Percentiles rank a stretch among this genome's conserved stretches.
Evolutionary conservation across 2,797 vertebrate species (phyloP).

Genomic region (Chromobotia macracanthus): DNA sequence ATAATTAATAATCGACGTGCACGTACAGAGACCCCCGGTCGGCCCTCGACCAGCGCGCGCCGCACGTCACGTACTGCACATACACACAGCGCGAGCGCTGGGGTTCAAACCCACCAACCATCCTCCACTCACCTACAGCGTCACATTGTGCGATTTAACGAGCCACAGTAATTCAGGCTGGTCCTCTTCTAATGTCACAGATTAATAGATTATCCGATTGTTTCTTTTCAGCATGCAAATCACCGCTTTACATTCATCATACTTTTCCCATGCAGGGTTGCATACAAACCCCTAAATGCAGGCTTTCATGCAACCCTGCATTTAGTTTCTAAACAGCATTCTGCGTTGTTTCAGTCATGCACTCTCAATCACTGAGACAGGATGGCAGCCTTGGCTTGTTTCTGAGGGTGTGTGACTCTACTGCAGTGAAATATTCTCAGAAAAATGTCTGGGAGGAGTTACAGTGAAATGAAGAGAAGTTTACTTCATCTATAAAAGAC

Average conservation of each 20-base stretch:
- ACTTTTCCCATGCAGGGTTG: too few relatives aligned
- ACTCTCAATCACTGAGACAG: background rate
- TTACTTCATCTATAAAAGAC: background rate
- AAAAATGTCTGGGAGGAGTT: conserved; percentile 46
- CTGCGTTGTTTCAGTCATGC: background rate
- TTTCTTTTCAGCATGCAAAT: too few relatives aligned
- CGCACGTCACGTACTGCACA: conserved; percentile 56
- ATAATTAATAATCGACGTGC: background rate
- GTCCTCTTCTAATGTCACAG: too few relatives aligned
- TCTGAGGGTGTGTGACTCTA: background rate
- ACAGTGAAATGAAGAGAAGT: too few relatives aligned
- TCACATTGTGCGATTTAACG: too few relatives aligned
- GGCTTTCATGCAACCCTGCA: too few relatives aligned
- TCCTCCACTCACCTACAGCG: too few relatives aligned
- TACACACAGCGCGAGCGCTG: background rate
- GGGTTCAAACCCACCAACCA: background rate
- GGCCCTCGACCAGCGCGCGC: background rate
- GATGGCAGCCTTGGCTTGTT: background rate
- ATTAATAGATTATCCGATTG: too few relatives aligned
- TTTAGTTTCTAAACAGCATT: too few relatives aligned
- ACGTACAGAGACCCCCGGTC: background rate
- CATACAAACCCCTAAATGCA: too few relatives aligned
- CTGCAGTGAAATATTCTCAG: conserved; percentile 21
- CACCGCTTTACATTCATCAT: too few relatives aligned
- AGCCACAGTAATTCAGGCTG: too few relatives aligned